Evolutionary conservation across 2,113 vertebrate genomes (phyloP).

Genomic region (Rhynchopsitta pachyrhyncha): DNA sequence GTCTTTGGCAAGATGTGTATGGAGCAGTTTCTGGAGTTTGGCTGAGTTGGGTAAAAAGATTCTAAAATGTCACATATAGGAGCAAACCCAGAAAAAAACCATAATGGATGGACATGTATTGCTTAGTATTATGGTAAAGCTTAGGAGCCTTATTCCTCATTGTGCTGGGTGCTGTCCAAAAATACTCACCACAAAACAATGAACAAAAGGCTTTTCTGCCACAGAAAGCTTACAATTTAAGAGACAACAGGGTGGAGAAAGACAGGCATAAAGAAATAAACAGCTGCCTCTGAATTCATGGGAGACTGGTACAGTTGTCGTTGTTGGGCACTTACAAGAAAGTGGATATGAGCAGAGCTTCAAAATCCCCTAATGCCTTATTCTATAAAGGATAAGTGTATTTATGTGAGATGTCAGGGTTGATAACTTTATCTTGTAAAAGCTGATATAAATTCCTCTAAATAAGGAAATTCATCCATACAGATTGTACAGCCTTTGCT

Average conservation of each 20-base stretch:
- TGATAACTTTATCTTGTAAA: not conserved
- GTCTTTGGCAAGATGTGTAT: slow-evolving; percentile 74
- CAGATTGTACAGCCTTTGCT: not conserved
- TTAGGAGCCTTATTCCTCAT: not conserved
- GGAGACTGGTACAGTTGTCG: slow-evolving; percentile 53
- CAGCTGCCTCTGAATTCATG: slow-evolving; percentile 41
- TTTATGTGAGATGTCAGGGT: not conserved
- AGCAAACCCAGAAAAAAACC: not conserved
- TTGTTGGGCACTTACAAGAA: slow-evolving; percentile 5
- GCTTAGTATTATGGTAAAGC: not conserved
- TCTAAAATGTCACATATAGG: slow-evolving; percentile 73
- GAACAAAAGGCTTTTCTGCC: slow-evolving; percentile 30
- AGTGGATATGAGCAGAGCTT: not conserved
- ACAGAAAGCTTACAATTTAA: slow-evolving; percentile 47
- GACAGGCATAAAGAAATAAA: slow-evolving; percentile 40
- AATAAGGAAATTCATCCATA: not conserved
- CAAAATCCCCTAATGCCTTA: not conserved
- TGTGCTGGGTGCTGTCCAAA: not conserved
- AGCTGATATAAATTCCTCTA: not conserved
- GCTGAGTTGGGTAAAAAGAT: slow-evolving; percentile 72
- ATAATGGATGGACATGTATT: not conserved
- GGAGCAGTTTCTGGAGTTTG: slow-evolving; percentile 73
- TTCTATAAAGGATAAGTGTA: not conserved
- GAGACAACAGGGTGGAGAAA: slow-evolving; percentile 25
- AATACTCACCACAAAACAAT: slow-evolving; percentile 2